phyloP scores from a whole-genome alignment of 1,140 invertebrate species.

The Lasioglossum albipes region DNA sequence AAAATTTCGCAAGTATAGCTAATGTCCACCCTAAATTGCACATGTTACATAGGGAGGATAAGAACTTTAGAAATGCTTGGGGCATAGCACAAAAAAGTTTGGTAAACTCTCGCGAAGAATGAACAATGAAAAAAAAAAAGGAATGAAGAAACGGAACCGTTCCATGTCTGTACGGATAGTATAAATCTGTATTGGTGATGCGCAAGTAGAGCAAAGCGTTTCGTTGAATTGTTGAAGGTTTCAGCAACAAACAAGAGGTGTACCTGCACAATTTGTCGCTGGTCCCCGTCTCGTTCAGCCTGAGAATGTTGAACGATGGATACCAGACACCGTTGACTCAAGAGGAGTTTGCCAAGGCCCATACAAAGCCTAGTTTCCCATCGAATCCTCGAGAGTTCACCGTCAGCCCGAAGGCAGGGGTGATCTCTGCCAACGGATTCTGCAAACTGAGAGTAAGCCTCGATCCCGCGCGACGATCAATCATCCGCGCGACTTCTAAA shows the following conservation, averaged over 20 bases:
- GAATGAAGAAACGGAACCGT: too few species aligned
- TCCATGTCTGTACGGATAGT: too few species aligned
- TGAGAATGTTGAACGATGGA: slow-evolving; percentile 70
- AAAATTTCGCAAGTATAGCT: too few species aligned
- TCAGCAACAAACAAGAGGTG: slow-evolving; percentile 59
- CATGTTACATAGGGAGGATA: too few species aligned
- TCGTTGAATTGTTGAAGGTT: slow-evolving; percentile 61
- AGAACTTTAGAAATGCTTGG: too few species aligned
- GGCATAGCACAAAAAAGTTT: too few species aligned
- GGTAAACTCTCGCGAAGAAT: too few species aligned
- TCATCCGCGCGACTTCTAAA: background rate
- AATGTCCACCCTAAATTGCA: too few species aligned
- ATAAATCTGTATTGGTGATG: too few species aligned
- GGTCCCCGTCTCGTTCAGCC: slow-evolving; percentile 64
- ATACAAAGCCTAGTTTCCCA: slow-evolving; percentile 62
- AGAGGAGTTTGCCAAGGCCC: slow-evolving; percentile 62
- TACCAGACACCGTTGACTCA: slow-evolving; percentile 60
- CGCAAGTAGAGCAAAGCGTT: too few species aligned
- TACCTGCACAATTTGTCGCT: slow-evolving; percentile 68
- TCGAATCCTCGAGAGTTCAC: slow-evolving; percentile 70
- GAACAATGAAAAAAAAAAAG: too few species aligned
- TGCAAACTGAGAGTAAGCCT: slow-evolving; percentile 64
- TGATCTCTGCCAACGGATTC: slow-evolving; percentile 58
- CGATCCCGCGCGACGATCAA: background rate
- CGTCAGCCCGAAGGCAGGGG: slow-evolving; percentile 60